Evolutionary conservation across 2,797 vertebrate species (phyloP).

Genomic region (Dipus sagitta): DNA sequence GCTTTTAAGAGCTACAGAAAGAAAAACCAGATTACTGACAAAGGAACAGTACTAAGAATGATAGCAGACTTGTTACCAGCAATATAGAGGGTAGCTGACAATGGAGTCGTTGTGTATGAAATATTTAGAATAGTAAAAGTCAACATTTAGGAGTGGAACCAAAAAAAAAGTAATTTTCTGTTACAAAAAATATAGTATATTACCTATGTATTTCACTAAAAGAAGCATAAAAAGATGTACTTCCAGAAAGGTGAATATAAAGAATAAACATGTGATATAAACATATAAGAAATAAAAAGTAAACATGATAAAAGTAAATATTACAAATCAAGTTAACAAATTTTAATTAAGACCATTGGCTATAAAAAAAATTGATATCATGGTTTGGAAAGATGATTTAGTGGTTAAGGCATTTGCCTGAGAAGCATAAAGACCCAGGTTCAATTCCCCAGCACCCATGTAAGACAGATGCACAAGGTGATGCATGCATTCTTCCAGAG

Average conservation of each 20-base stretch:
- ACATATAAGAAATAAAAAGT: conserved; percentile 15
- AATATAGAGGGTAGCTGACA: background rate
- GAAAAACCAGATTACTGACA: conserved; percentile 7
- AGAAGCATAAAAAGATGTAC: background rate
- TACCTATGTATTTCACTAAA: background rate
- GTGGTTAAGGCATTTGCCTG: too few species aligned
- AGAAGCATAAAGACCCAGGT: too few species aligned
- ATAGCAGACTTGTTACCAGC: background rate
- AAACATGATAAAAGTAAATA: conserved; percentile 21
- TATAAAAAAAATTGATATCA: too few species aligned
- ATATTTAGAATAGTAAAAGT: background rate
- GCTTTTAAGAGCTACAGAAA: background rate
- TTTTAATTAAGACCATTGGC: too few species aligned
- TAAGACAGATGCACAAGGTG: too few species aligned
- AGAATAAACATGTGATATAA: background rate
- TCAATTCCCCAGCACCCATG: too few species aligned
- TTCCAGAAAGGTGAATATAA: background rate
- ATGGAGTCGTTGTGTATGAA: background rate
- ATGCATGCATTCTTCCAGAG: background rate
- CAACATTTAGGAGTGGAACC: background rate
- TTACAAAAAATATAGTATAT: conserved; percentile 1
- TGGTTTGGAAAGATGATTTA: too few species aligned
- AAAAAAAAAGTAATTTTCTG: conserved; percentile 30
- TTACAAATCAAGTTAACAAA: too few species aligned
- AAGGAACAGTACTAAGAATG: background rate